A percentile compares a stretch with the other conserved stretches of the same genome.
Conservation (phyloP, 2,888 invertebrate species). For the Drosophila demipolita region DNA sequence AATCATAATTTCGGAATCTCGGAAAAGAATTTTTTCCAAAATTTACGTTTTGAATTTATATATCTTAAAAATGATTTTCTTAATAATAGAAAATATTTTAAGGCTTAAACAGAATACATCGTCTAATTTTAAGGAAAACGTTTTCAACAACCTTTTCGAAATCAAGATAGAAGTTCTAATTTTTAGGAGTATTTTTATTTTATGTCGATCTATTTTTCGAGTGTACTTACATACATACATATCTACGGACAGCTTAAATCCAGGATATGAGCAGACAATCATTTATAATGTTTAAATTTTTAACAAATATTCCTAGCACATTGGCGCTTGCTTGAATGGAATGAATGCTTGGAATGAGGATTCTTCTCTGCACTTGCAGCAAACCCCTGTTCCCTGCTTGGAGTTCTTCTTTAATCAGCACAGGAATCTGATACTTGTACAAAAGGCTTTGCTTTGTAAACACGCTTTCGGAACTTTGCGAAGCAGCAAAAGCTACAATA, state of each 20-base stretch:
- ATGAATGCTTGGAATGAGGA: slow-evolving; percentile 28
- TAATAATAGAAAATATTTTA: background rate
- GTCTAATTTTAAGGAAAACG: background rate
- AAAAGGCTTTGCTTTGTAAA: slow-evolving; percentile 80
- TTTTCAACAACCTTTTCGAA: background rate
- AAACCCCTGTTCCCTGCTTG: slow-evolving; percentile 9
- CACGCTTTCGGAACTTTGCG: slow-evolving; percentile 79
- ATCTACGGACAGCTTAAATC: slow-evolving; percentile 33
- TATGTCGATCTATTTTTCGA: background rate
- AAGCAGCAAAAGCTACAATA: slow-evolving; percentile 54
- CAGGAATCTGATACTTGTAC: slow-evolving; percentile 80
- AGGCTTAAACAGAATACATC: background rate
- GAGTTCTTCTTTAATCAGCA: slow-evolving; percentile 74
- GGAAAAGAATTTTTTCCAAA: background rate
- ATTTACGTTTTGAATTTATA: no score
- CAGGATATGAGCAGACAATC: slow-evolving; percentile 70
- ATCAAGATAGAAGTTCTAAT: background rate
- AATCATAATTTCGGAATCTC: background rate
- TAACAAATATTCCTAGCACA: slow-evolving; percentile 68
- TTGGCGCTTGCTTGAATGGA: slow-evolving; percentile 14
- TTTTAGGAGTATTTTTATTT: background rate
- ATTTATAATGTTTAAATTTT: slow-evolving; percentile 77
- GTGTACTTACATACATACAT: slow-evolving; percentile 9
- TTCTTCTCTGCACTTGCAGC: slow-evolving; percentile 10
- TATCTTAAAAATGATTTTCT: background rate